Evolutionary conservation across 2,113 vertebrate species (phyloP).

Genomic region (Oreochromis niloticus): DNA sequence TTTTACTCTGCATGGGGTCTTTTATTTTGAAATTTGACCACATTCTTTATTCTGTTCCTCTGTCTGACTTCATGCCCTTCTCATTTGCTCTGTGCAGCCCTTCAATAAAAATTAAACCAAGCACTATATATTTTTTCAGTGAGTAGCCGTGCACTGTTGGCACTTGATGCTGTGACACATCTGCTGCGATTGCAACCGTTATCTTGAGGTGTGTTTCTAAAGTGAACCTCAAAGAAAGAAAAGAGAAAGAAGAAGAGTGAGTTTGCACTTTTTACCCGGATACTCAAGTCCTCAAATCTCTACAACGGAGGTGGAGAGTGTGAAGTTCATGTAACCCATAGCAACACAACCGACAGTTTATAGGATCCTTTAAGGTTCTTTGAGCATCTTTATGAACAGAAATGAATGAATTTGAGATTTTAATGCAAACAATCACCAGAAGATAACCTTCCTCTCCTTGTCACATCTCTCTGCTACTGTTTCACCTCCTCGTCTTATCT

Average conservation of each 20-base stretch:
- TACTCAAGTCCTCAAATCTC: neutral
- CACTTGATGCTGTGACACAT: neutral
- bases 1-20: neutral
- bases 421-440: neutral
- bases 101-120: neutral
- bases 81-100: neutral
- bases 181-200: accelerated
- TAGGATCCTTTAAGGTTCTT: neutral
- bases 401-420: neutral
- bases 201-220: accelerated
- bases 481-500: neutral
- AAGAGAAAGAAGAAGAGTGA: neutral
- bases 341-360: neutral
- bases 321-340: neutral
- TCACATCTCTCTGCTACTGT: neutral
- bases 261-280: neutral
- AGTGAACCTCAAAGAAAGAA: neutral
- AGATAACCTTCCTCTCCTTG: neutral
- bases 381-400: neutral
- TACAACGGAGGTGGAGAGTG: neutral
- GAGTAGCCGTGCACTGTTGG: neutral
- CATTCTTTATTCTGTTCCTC: neutral
- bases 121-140: neutral
- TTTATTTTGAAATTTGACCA: neutral
- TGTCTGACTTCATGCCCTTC: neutral